Base-by-base conservation (phyloP, 2,797 vertebrate genomes). In the Diceros bicornis region DNA sequence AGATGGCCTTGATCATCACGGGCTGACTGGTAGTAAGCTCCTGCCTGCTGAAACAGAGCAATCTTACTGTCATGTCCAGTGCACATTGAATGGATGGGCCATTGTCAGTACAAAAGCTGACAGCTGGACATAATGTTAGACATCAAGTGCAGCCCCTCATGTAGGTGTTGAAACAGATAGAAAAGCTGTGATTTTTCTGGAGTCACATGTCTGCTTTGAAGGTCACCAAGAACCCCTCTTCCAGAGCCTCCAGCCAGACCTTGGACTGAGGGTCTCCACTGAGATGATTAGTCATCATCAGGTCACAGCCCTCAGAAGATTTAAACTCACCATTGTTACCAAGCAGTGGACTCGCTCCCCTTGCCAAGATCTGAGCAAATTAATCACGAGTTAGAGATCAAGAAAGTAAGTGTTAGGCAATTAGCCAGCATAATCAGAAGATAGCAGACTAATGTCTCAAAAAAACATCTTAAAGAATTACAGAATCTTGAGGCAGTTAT, bases 1-100 rank as follows among this genome's bases (percentile, higher is more conserved):
- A n/a, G 59, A 18, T 2, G 47, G 5, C 61, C 81, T 21, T 27
- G 20, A 23, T 7, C 21, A 0, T 17, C 25, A 14, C 0, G 29
- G 55, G 89, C 55, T 29, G 13, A 10, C 2, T 10, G 57, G 16
- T 0, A 32, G 27, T 0, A 1, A 47, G 37, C 59, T 6, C 32
- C 69, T 2, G n/a, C 21, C 69, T 7, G 4, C 17, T 4, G 34
- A 29, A 41, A n/a, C 8, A 3, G 66, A 29, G 9, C 6, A 3
- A 1, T 7, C 47, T 27, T 2, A 41, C 5, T n/a, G 66, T 9
- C 69, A 9, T 0, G 11, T 14, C 29, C 52, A 71, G 32, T 1
- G 18, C 75, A 4, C 27, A 3, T 6, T 2, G 10, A 23, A 3
- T 1, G 21, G 37, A 34, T 55, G 20, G 62, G 52, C 55, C 41